A percentile compares a stretch with the other conserved stretches of the same genome.
These are phyloP conservation scores for Benitochromis conjunctus DNA, from an alignment of 2,113 vertebrate genomes.

Conservation along the genomic window DNA sequence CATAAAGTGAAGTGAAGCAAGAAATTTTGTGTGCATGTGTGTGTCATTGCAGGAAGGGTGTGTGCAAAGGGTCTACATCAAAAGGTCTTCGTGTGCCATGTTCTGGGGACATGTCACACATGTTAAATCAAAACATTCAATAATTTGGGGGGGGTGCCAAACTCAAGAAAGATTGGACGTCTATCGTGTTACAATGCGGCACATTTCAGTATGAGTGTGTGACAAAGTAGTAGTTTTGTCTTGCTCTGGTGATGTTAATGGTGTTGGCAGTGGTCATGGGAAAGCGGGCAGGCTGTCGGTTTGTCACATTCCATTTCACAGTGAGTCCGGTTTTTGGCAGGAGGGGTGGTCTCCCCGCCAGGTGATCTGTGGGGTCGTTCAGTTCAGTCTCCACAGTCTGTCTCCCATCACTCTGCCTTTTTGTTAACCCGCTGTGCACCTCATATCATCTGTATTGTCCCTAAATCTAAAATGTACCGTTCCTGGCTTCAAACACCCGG, in stretches of 20 bases:
- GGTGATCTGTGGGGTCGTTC: slow-evolving; percentile 36
- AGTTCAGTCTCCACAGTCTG: slow-evolving; percentile 40
- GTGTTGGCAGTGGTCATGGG: slow-evolving; percentile 10
- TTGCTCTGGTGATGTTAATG: not conserved
- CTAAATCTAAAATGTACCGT: not conserved
- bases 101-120: too few species aligned
- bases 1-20: not conserved
- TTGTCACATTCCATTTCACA: slow-evolving; percentile 43
- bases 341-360: not conserved
- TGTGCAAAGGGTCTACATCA: not conserved
- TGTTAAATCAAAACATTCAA: not conserved
- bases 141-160: not conserved
- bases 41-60: not conserved
- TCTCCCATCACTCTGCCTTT: not conserved
- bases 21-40: not conserved
- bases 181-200: not conserved
- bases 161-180: not conserved
- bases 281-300: slow-evolving; percentile 15
- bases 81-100: not conserved
- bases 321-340: slow-evolving; percentile 25
- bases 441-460: not conserved
- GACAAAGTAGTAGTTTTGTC: not conserved
- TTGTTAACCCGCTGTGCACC: not conserved
- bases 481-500: slow-evolving; percentile 10
- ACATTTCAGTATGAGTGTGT: not conserved